Conservation (phyloP, 2,113 vertebrate species). For the Proteles cristata region DNA sequence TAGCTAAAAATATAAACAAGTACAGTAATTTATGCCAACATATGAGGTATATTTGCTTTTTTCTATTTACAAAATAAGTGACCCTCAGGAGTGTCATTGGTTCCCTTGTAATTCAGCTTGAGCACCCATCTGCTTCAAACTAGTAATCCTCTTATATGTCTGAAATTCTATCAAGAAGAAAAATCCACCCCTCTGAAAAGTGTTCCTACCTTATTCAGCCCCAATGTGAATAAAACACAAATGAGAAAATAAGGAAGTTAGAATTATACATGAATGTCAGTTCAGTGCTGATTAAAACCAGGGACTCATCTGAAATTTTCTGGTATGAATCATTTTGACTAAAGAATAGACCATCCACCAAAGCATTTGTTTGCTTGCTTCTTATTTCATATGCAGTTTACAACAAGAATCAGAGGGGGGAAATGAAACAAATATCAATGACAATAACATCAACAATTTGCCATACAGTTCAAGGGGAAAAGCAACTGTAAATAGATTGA, state of each 20-base stretch:
- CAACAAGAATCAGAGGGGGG: not conserved
- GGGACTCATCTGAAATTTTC: not conserved
- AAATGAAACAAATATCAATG: not conserved
- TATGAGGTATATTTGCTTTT: not conserved
- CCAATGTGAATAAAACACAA: not conserved
- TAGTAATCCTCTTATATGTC: not conserved
- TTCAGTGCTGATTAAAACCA: not conserved
- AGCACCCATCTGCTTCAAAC: not conserved
- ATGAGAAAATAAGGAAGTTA: conserved; percentile 17
- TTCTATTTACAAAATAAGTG: not conserved
- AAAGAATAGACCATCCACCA: not conserved
- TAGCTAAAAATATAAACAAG: conserved; percentile 2
- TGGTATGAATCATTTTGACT: not conserved
- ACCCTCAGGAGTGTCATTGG: not conserved
- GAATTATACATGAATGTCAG: not conserved
- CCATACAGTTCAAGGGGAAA: not conserved
- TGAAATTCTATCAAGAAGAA: not conserved
- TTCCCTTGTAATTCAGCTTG: not conserved
- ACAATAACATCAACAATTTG: conserved; percentile 40
- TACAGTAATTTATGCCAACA: not conserved
- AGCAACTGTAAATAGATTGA: not conserved
- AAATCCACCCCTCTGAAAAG: not conserved
- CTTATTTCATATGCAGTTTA: conserved; percentile 26
- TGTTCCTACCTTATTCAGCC: not conserved
- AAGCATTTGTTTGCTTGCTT: conserved; percentile 1